These are phyloP conservation scores for Byasa hedistus DNA, from an alignment of 2,888 invertebrate genomes.

Conservation along the genomic window DNA sequence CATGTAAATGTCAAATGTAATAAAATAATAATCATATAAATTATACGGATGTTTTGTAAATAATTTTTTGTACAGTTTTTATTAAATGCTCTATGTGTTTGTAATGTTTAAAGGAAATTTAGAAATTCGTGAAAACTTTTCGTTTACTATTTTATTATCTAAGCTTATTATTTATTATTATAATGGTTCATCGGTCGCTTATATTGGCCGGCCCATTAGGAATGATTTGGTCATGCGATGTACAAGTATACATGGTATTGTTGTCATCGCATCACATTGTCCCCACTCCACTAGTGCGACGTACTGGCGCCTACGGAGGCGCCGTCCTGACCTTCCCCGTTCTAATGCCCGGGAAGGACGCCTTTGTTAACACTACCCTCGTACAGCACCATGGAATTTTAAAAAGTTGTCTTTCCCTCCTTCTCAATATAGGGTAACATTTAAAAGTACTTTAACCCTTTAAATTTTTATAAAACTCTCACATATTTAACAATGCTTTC, in stretches of 20 bases:
- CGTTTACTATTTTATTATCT: too few relatives aligned
- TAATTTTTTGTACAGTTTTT: neutral
- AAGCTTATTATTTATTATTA: neutral
- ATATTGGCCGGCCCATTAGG: conserved; percentile 14
- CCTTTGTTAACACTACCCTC: conserved; percentile 33
- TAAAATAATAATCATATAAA: neutral
- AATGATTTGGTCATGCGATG: conserved; percentile 19
- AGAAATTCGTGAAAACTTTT: too few relatives aligned
- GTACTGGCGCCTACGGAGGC: conserved; percentile 52
- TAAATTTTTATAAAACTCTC: neutral
- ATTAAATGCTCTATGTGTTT: neutral
- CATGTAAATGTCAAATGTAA: neutral
- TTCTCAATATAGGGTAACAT: neutral
- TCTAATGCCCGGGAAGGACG: conserved; percentile 34
- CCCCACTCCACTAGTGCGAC: conserved; percentile 50
- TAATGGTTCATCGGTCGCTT: conserved; percentile 3
- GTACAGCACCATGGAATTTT: conserved; percentile 8
- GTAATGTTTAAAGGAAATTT: too few relatives aligned
- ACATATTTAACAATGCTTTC: neutral
- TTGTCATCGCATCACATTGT: conserved; percentile 42
- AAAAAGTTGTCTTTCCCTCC: conserved; percentile 1
- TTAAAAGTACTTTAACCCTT: neutral
- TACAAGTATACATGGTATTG: conserved; percentile 30
- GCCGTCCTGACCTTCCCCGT: conserved; percentile 52
- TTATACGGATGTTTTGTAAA: neutral